Percentiles rank a stretch among this genome's conserved stretches.
phyloP scores from a whole-genome alignment of 2,797 vertebrate genomes.

The Odontamblyopus rebecca region DNA sequence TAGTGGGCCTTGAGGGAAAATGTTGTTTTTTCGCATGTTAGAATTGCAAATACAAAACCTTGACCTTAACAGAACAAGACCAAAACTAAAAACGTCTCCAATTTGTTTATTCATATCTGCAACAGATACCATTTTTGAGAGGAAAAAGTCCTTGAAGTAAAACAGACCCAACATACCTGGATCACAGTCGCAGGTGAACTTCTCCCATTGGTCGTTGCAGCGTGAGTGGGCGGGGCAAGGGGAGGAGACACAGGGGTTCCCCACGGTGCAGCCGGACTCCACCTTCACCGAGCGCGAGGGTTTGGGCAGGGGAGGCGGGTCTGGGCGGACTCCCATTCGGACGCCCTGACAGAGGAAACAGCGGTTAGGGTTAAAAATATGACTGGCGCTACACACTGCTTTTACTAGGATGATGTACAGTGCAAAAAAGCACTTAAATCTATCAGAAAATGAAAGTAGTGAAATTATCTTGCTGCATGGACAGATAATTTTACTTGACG shows the following conservation, averaged over 20 bases:
- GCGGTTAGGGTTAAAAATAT: neutral
- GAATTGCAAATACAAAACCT: too few species aligned
- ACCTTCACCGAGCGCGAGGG: slow-evolving; percentile 85
- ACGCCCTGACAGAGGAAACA: slow-evolving; percentile 80
- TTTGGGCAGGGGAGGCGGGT: slow-evolving; percentile 80
- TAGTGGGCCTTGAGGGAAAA: too few species aligned
- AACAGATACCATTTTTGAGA: neutral
- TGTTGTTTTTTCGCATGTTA: too few species aligned
- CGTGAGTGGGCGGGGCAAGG: slow-evolving; percentile 88
- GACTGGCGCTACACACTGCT: too few species aligned
- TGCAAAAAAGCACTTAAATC: too few species aligned
- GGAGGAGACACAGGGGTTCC: slow-evolving; percentile 84
- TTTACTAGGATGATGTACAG: neutral
- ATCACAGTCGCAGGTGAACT: slow-evolving; percentile 86
- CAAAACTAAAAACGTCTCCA: too few species aligned
- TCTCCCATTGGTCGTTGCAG: slow-evolving; percentile 91
- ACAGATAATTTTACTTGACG: too few species aligned
- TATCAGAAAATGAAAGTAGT: too few species aligned
- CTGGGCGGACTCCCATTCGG: slow-evolving; percentile 85
- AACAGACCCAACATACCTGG: slow-evolving; percentile 75
- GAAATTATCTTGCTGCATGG: too few species aligned
- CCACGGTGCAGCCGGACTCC: slow-evolving; percentile 87
- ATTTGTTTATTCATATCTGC: neutral
- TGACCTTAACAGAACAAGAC: too few species aligned
- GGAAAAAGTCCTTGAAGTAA: neutral